Percentiles rank a stretch among this genome's conserved stretches.
phyloP scores from a whole-genome alignment of 1,140 invertebrate genomes.

The Drosophila sturtevanti region DNA sequence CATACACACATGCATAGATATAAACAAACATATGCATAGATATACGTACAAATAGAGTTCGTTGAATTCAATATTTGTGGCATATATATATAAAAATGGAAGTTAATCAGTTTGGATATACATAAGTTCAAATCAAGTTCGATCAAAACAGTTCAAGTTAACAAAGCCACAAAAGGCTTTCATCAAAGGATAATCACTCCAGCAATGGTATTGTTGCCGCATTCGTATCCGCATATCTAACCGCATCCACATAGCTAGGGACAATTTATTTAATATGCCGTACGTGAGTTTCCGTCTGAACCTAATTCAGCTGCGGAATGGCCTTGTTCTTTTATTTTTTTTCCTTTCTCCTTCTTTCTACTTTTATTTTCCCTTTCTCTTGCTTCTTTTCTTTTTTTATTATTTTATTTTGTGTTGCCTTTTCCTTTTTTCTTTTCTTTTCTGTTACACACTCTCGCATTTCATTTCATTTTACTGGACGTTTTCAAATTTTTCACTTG shows the following conservation, averaged over 20 bases:
- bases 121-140: not conserved
- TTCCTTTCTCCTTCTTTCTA: not conserved
- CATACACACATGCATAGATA: too few relatives aligned
- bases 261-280: constrained; percentile 81
- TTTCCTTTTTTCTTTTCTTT: constrained; percentile 16
- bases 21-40: too few relatives aligned
- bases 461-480: constrained; percentile 72
- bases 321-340: constrained; percentile 21
- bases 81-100: not conserved
- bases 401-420: too few relatives aligned
- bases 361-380: not conserved
- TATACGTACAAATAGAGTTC: not conserved
- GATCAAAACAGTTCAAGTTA: not conserved
- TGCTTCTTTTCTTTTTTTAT: constrained; percentile 27
- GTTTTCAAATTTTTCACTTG: constrained; percentile 79
- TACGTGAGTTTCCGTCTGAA: constrained; percentile 65
- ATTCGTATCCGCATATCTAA: constrained; percentile 30
- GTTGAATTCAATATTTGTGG: not conserved
- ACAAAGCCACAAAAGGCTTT: not conserved
- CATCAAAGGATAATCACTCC: constrained; percentile 4
- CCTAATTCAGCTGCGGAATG: constrained; percentile 33
- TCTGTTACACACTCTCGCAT: constrained; percentile 41
- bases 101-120: not conserved
- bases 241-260: constrained; percentile 60
- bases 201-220: not conserved